A percentile compares a stretch with the other conserved stretches of the same genome.
These are phyloP conservation scores for Formica selysi DNA, from an alignment of 1,140 invertebrate genomes.

Conservation along the genomic window DNA sequence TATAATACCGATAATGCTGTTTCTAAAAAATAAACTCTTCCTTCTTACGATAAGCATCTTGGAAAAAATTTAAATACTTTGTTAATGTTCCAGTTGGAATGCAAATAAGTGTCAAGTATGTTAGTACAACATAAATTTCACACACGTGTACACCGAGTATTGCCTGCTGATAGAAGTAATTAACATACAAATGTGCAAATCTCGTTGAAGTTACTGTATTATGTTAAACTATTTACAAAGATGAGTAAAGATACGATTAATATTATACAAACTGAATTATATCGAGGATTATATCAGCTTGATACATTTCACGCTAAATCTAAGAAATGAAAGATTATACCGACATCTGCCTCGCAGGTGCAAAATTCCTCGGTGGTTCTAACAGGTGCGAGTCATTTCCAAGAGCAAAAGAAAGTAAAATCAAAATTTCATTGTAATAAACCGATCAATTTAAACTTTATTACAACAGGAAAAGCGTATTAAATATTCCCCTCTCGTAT, in stretches of 20 bases:
- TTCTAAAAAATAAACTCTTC: not conserved
- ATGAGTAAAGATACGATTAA: conserved; percentile 5
- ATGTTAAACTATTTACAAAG: not conserved
- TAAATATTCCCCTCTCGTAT: not conserved
- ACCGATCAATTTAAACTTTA: not conserved
- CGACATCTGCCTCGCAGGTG: conserved; percentile 20
- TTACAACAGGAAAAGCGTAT: not conserved
- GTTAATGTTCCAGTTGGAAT: not conserved
- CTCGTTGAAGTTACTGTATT: not conserved
- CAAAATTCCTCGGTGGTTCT: not conserved
- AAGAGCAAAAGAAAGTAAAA: not conserved
- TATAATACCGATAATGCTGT: not conserved
- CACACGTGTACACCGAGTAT: too few relatives aligned
- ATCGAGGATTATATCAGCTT: not conserved
- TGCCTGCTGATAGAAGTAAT: not conserved
- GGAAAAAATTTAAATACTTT: not conserved
- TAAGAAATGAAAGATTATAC: not conserved
- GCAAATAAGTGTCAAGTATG: not conserved
- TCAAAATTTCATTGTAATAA: not conserved
- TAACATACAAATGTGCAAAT: not conserved
- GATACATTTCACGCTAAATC: not conserved
- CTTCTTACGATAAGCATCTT: not conserved
- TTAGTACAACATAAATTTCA: conserved; percentile 2
- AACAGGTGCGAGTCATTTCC: conserved; percentile 32
- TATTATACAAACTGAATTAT: not conserved